phyloP scores from a whole-genome alignment of 2,888 invertebrate genomes.

The Gastracanthus pulcherrimus region DNA sequence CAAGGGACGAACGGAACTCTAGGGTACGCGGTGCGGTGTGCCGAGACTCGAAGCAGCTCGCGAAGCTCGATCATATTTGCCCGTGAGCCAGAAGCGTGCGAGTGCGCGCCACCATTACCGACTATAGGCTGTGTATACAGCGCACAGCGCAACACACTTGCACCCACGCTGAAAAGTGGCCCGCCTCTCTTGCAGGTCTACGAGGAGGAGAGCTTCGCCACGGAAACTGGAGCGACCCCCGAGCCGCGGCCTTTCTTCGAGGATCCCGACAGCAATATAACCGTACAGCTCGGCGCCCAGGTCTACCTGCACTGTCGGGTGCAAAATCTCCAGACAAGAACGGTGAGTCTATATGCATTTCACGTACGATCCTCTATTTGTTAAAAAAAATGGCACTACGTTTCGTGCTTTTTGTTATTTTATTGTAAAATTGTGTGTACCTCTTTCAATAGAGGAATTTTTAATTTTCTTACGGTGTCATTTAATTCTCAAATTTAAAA shows the following conservation, averaged over 20 bases:
- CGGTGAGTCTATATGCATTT: slow-evolving; percentile 76
- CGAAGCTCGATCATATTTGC: no score
- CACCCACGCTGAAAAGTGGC: slow-evolving; percentile 22
- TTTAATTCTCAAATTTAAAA: no score
- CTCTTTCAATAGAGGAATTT: not conserved
- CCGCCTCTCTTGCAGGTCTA: slow-evolving; percentile 66
- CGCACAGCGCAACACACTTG: no score
- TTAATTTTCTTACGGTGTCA: not conserved
- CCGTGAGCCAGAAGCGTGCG: no score
- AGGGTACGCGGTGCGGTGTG: no score
- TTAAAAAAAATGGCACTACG: no score
- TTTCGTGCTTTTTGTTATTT: not conserved
- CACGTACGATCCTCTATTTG: not conserved
- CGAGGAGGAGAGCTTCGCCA: slow-evolving; percentile 73
- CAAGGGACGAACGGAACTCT: no score
- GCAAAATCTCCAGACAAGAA: slow-evolving; percentile 78
- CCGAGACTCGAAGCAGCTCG: no score
- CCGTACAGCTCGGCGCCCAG: slow-evolving; percentile 79
- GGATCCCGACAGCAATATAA: slow-evolving; percentile 80
- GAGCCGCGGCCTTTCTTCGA: slow-evolving; percentile 87
- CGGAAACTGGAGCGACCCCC: slow-evolving; percentile 79
- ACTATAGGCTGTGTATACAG: no score
- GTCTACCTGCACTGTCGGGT: slow-evolving; percentile 79
- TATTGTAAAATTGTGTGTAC: not conserved
- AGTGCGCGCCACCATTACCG: no score